These are phyloP conservation scores for Dinoponera quadriceps DNA, from an alignment of 1,140 invertebrate genomes.

Conservation along the genomic window DNA sequence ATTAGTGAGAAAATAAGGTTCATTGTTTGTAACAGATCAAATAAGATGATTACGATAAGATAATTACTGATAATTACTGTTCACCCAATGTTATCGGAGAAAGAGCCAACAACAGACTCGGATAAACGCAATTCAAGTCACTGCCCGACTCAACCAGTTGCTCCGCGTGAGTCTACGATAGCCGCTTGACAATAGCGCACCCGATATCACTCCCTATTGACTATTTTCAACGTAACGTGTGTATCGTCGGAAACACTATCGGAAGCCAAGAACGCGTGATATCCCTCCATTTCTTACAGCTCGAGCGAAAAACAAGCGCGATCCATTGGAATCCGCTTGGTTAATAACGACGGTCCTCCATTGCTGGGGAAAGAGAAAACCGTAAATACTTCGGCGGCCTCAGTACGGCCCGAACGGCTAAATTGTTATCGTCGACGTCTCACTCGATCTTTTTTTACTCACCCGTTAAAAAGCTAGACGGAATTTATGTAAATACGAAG, in stretches of 20 bases:
- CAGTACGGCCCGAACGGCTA: background rate
- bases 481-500: conserved; percentile 11
- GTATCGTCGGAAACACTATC: background rate
- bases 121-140: too few species aligned
- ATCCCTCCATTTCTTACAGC: background rate
- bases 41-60: background rate
- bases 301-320: background rate
- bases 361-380: background rate
- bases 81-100: too few species aligned
- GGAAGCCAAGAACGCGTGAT: background rate
- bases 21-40: background rate
- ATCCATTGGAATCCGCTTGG: background rate
- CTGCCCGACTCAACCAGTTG: too few species aligned
- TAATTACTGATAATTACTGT: too few species aligned
- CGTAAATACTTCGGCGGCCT: background rate
- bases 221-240: background rate
- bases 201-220: too few species aligned
- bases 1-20: too few species aligned
- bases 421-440: too few species aligned
- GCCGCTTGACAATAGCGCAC: too few species aligned
- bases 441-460: background rate
- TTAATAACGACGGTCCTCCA: background rate
- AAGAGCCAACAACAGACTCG: too few species aligned
- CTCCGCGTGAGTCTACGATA: too few species aligned
- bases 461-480: background rate